phyloP scores from a whole-genome alignment of 37 sponge, comb jelly and placozoan genomes.

The Oscarella lobularis region DNA sequence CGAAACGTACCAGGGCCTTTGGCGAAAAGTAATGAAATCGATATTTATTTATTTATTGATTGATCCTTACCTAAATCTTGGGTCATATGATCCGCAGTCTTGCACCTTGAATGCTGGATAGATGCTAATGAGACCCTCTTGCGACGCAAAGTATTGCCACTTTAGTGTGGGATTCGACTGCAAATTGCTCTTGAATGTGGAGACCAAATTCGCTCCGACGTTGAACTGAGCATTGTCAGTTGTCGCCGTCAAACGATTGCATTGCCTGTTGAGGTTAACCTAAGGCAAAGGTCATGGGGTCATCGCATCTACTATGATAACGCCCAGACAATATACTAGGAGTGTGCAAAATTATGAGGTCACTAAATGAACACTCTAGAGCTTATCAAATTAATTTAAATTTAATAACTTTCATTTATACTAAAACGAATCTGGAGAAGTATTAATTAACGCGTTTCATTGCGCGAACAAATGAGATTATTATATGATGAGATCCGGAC shows the following conservation, averaged over 20 bases:
- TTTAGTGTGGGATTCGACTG: background rate
- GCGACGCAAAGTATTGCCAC: conserved; percentile 40
- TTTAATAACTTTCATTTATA: too few species aligned
- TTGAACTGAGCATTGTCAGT: background rate
- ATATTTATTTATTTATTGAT: too few species aligned
- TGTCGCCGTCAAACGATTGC: background rate
- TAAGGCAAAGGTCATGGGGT: background rate
- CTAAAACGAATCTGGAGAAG: too few species aligned
- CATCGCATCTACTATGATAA: too few species aligned
- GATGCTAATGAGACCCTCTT: conserved; percentile 13
- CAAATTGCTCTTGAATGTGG: background rate
- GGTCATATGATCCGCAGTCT: conserved; percentile 19
- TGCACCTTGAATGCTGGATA: conserved; percentile 6
- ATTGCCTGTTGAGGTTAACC: background rate
- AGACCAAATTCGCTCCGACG: background rate
- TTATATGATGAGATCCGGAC: too few species aligned
- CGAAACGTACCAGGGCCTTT: conserved; percentile 39
- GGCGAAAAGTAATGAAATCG: background rate
- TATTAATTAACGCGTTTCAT: background rate
- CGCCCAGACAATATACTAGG: too few species aligned
- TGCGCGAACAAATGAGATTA: background rate
- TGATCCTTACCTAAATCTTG: conserved; percentile 35
- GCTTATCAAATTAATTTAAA: too few species aligned
- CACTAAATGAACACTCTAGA: too few species aligned
- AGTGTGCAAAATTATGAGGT: too few species aligned